phyloP scores from a whole-genome alignment of 2,888 invertebrate genomes.

The Melanostoma mellinum region DNA sequence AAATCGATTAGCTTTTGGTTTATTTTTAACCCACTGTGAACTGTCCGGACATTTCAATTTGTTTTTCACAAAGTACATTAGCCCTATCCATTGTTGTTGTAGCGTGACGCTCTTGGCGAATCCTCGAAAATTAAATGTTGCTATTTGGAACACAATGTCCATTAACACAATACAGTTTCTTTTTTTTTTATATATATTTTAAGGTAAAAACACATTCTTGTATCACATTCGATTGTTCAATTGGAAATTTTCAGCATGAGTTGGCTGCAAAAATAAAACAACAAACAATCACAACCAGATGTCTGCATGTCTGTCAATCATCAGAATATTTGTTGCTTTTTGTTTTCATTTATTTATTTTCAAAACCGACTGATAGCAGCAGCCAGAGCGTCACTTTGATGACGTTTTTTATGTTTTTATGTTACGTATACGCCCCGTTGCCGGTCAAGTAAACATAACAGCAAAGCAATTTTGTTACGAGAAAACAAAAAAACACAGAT shows the following conservation, averaged over 20 bases:
- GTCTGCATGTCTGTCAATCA: conserved; percentile 44
- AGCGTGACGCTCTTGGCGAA: not conserved
- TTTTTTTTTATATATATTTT: not conserved
- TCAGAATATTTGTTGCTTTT: not conserved
- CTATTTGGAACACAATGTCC: conserved; percentile 18
- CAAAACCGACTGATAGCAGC: conserved; percentile 8
- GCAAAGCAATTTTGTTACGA: conserved; percentile 19
- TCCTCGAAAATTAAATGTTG: conserved; percentile 15
- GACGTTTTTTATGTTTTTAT: conserved; percentile 28
- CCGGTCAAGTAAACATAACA: conserved; percentile 16
- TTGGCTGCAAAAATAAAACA: conserved; percentile 11
- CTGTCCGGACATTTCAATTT: conserved; percentile 6
- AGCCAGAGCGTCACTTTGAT: conserved; percentile 27
- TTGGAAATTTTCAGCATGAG: conserved; percentile 21
- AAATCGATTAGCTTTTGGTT: conserved; percentile 29
- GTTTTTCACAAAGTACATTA: conserved; percentile 35
- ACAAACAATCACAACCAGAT: conserved; percentile 46
- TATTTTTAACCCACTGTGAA: conserved; percentile 13
- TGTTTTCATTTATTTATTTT: not conserved
- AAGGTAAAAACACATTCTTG: conserved; percentile 8
- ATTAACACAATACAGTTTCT: conserved; percentile 10
- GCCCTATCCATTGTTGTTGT: conserved; percentile 18
- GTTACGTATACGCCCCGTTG: conserved; percentile 52
- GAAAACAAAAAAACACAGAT: conserved; percentile 5
- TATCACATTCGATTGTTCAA: conserved; percentile 21